Evolutionary conservation across 1,140 invertebrate genomes (phyloP).

Genomic region (Chlorops oryzae): DNA sequence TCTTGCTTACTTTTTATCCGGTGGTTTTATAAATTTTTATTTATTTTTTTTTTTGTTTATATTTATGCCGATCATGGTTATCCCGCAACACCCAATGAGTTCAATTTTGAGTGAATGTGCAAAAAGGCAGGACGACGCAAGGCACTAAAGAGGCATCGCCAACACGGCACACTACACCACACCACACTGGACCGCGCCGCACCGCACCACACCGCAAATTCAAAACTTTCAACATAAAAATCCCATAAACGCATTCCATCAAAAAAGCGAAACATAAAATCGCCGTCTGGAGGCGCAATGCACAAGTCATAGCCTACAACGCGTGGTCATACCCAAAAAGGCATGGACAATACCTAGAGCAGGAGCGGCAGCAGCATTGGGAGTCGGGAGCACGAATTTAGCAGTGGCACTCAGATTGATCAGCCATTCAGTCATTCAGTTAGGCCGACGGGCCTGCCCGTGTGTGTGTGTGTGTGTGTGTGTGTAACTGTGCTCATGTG

Average conservation of each 20-base stretch:
- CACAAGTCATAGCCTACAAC: not conserved
- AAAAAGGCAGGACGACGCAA: not conserved
- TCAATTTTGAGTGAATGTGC: too few species aligned
- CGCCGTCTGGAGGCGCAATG: too few species aligned
- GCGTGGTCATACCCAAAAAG: not conserved
- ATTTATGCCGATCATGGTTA: too few species aligned
- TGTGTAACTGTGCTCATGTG: too few species aligned
- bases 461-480: too few species aligned
- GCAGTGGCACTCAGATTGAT: not conserved
- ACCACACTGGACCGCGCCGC: not conserved
- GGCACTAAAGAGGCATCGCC: not conserved
- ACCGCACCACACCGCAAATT: not conserved
- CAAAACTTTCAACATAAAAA: not conserved
- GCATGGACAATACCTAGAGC: not conserved
- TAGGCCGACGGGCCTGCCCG: too few species aligned
- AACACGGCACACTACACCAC: not conserved
- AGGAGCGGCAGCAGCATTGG: slow-evolving; percentile 1
- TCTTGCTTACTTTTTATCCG: too few species aligned
- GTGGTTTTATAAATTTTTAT: too few species aligned
- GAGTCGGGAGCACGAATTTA: not conserved
- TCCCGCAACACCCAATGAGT: too few species aligned
- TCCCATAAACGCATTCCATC: slow-evolving; percentile 5
- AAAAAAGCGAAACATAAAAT: too few species aligned
- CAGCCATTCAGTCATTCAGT: too few species aligned
- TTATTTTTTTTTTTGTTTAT: too few species aligned